Conservation (phyloP, 2,797 vertebrate genomes). For the Ceryle rudis region DNA sequence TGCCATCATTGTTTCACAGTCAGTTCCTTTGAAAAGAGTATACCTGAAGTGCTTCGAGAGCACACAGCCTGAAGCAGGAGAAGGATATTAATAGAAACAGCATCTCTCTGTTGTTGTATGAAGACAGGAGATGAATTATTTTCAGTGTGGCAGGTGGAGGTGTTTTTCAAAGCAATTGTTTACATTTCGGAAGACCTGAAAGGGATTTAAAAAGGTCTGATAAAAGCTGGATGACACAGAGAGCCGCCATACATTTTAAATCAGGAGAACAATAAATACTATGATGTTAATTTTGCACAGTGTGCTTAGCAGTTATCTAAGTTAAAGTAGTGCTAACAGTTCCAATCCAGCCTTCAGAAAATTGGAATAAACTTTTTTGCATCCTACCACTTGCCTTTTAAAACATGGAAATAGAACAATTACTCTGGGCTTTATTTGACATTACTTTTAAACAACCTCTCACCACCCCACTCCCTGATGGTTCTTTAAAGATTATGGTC, state of each 20-base stretch:
- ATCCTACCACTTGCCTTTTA: background rate
- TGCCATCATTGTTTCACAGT: background rate
- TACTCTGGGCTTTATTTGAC: background rate
- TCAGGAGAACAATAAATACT: background rate
- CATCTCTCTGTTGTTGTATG: background rate
- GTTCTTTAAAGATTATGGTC: background rate
- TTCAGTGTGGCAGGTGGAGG: background rate
- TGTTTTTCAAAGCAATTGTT: conserved; percentile 41
- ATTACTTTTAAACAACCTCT: background rate
- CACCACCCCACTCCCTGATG: background rate
- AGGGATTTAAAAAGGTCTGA: background rate
- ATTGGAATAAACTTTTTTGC: background rate
- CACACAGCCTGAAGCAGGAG: background rate
- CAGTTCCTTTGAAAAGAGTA: background rate
- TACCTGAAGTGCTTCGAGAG: conserved; percentile 3
- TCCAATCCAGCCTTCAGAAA: background rate
- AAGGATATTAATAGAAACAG: conserved; percentile 38
- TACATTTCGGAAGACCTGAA: background rate
- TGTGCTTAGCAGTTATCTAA: background rate
- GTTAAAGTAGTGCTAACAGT: background rate
- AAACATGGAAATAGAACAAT: background rate
- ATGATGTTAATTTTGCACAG: background rate
- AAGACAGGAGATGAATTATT: background rate
- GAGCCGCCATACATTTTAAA: background rate
- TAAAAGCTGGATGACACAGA: background rate